Evolutionary conservation across 2,888 invertebrate species (phyloP).

Genomic region (Tuberolachnus salignus): DNA sequence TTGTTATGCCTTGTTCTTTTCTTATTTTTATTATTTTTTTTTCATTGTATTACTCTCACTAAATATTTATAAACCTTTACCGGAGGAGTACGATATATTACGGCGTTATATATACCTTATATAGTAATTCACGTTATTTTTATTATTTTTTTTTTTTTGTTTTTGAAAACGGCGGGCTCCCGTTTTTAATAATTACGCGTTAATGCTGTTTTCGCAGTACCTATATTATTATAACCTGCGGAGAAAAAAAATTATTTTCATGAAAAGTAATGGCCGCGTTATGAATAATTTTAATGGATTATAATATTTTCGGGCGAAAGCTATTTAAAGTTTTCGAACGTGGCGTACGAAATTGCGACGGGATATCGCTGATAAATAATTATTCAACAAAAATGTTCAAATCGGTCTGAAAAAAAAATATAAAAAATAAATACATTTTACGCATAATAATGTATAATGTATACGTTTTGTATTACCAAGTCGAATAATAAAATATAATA

Average conservation of each 20-base stretch:
- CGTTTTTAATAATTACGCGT: slow-evolving; percentile 37
- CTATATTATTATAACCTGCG: not conserved
- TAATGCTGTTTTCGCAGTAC: slow-evolving; percentile 12
- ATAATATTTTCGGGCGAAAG: slow-evolving; percentile 21
- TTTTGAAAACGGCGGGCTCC: not conserved
- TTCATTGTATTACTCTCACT: not conserved
- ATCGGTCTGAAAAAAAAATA: not conserved
- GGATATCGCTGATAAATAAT: slow-evolving; percentile 33
- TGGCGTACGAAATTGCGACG: slow-evolving; percentile 14
- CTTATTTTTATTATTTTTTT: too few relatives aligned
- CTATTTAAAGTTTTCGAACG: slow-evolving; percentile 38
- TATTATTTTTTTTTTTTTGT: too few relatives aligned
- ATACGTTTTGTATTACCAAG: not conserved
- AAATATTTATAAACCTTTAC: slow-evolving; percentile 28
- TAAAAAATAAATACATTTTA: too few relatives aligned
- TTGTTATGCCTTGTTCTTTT: not conserved
- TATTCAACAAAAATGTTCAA: slow-evolving; percentile 23
- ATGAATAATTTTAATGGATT: slow-evolving; percentile 47
- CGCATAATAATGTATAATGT: too few relatives aligned
- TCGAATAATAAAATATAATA: not conserved
- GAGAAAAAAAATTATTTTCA: slow-evolving; percentile 32
- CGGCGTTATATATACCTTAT: too few relatives aligned
- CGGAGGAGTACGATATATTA: too few relatives aligned
- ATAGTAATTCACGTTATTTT: too few relatives aligned
- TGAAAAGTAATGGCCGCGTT: slow-evolving; percentile 47